Evolutionary conservation across 2,113 vertebrate genomes (phyloP).

Genomic region (Sturnus vulgaris): DNA sequence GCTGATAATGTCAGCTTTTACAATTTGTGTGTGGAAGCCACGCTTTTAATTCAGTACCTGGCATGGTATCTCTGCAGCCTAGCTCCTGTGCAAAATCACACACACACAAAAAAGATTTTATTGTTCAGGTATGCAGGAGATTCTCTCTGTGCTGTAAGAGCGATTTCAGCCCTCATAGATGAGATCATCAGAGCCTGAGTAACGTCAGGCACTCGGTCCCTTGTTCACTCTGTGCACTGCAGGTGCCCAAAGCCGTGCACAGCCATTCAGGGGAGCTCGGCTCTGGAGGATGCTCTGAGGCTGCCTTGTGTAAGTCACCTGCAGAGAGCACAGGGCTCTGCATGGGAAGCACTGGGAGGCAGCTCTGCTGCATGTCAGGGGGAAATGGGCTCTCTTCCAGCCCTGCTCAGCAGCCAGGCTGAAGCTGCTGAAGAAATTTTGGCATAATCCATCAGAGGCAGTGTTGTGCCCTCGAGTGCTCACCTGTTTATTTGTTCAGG

Average conservation of each 20-base stretch:
- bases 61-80: neutral
- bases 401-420: neutral
- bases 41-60: neutral
- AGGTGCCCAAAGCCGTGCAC: neutral
- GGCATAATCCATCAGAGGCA: neutral
- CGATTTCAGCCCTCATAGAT: neutral
- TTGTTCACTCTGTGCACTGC: neutral
- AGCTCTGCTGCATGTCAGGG: neutral
- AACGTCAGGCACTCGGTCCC: neutral
- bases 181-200: neutral
- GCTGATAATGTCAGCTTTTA: neutral
- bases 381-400: neutral
- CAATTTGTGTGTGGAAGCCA: neutral
- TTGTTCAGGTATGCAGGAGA: neutral
- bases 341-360: neutral
- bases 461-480: neutral
- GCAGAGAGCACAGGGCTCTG: neutral
- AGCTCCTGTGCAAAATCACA: neutral
- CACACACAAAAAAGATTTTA: neutral
- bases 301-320: neutral
- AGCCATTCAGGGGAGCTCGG: neutral
- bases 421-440: neutral
- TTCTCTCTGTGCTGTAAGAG: neutral
- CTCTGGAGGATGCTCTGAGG: neutral
- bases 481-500: neutral